A percentile compares a stretch with the other conserved stretches of the same genome.
These are phyloP conservation scores for Lichenostomus cassidix DNA, from an alignment of 2,113 vertebrate species.

Conservation along the genomic window DNA sequence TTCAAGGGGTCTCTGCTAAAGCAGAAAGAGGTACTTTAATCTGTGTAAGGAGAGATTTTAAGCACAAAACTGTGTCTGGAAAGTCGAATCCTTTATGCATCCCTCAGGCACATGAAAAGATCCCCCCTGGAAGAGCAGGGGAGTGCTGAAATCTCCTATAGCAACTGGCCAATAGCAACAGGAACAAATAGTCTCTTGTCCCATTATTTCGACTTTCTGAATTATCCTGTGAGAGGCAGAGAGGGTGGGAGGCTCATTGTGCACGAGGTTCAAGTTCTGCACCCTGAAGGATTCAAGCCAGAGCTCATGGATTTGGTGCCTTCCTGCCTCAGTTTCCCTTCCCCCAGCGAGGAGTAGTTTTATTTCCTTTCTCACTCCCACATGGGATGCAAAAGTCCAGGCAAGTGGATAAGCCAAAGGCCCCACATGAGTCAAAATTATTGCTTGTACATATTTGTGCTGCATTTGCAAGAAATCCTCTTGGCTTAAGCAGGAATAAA, in stretches of 20 bases:
- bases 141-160: neutral
- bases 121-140: neutral
- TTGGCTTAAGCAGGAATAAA: constrained; percentile 11
- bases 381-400: neutral
- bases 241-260: neutral
- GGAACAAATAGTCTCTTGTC: constrained; percentile 4
- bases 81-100: constrained; percentile 27
- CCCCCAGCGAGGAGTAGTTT: neutral
- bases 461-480: neutral
- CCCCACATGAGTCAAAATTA: neutral
- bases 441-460: constrained; percentile 8
- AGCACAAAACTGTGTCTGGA: neutral
- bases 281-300: neutral
- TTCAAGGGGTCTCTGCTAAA: constrained; percentile 36
- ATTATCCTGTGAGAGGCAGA: neutral
- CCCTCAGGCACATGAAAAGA: constrained; percentile 3
- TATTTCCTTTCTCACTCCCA: neutral
- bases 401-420: neutral
- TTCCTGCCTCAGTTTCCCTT: neutral
- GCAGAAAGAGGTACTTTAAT: constrained; percentile 40
- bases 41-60: constrained; percentile 23
- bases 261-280: neutral
- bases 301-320: neutral
- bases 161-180: neutral
- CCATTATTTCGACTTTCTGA: neutral